These are phyloP conservation scores for Pelodiscus sinensis DNA, from an alignment of 2,113 vertebrate species.

Conservation along the genomic window DNA sequence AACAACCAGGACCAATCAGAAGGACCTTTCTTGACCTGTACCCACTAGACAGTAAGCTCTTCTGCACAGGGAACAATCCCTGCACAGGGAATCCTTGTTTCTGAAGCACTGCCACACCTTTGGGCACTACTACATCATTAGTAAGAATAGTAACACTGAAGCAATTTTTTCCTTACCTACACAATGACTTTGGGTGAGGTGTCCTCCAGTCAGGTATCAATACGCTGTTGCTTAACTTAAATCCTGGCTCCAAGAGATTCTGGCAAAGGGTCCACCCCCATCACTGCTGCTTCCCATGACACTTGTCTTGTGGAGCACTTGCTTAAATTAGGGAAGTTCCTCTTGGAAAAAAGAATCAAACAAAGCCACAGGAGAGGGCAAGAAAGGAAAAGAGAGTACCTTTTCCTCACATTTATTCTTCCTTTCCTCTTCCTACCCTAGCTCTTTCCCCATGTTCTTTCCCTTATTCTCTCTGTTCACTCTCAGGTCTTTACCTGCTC, in stretches of 20 bases:
- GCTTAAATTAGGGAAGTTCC: neutral
- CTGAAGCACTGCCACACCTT: neutral
- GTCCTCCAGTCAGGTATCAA: neutral
- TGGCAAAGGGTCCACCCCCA: neutral
- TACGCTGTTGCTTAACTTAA: neutral
- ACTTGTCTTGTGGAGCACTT: neutral
- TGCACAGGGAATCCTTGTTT: neutral
- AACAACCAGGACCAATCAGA: neutral
- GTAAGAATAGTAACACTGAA: neutral
- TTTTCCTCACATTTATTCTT: fast-evolving
- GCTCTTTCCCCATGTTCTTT: neutral
- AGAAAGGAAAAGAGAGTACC: neutral
- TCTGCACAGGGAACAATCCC: neutral
- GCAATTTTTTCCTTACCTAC: neutral
- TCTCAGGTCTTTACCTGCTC: neutral
- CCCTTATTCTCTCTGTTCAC: neutral
- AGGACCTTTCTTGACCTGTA: neutral
- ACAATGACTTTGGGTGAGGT: fast-evolving
- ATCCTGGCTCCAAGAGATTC: neutral
- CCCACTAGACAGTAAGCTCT: neutral
- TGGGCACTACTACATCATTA: neutral
- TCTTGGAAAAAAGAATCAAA: neutral
- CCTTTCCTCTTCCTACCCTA: neutral
- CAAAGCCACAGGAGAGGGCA: neutral
- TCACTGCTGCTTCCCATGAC: neutral